Conservation (phyloP, 2,888 invertebrate species). For the Spodoptera exigua region DNA sequence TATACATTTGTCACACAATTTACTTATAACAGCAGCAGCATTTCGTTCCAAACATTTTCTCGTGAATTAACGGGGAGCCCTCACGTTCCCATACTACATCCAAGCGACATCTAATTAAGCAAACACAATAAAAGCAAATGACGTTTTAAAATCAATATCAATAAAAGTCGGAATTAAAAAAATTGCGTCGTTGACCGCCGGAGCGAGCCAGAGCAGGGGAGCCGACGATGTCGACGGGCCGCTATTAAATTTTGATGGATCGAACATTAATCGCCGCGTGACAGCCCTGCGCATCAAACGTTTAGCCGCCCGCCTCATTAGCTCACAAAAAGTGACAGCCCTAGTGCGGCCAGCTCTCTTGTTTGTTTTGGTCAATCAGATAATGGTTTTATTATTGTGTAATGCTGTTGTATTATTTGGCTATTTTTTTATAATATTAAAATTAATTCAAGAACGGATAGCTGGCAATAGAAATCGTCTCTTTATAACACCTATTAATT, state of each 20-base stretch:
- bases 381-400: too few relatives aligned
- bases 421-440: too few relatives aligned
- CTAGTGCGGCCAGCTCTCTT: constrained; percentile 38
- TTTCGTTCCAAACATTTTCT: not conserved
- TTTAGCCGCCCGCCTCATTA: constrained; percentile 69
- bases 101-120: constrained; percentile 40
- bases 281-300: constrained; percentile 75
- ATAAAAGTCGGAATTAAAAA: constrained; percentile 60
- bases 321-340: constrained; percentile 60
- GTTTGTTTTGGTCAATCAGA: constrained; percentile 20
- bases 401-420: not conserved
- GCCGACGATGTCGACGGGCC: constrained; percentile 36
- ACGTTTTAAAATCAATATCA: constrained; percentile 60
- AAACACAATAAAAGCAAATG: constrained; percentile 48
- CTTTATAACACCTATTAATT: too few relatives aligned
- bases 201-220: constrained; percentile 21
- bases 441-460: too few relatives aligned
- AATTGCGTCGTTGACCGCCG: constrained; percentile 46
- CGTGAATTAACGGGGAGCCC: constrained; percentile 5
- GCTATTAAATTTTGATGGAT: constrained; percentile 78
- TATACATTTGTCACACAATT: too few relatives aligned
- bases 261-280: constrained; percentile 66
- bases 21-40: too few relatives aligned
- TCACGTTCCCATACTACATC: constrained; percentile 13
- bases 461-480: too few relatives aligned